Evolutionary conservation across 2,113 vertebrate species (phyloP).

Genomic region (Chrysemys picta): DNA sequence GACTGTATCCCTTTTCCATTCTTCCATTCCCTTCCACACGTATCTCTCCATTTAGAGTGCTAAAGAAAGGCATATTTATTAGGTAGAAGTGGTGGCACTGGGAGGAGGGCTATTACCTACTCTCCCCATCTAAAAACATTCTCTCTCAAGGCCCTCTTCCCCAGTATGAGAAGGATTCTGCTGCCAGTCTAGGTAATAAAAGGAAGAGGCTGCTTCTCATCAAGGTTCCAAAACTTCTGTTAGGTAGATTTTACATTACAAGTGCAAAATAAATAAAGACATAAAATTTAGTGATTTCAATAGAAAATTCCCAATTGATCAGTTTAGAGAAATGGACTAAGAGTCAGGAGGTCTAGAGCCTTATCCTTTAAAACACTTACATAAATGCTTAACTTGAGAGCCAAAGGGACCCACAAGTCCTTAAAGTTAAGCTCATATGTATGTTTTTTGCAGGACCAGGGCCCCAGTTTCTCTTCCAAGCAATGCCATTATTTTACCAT

Average conservation of each 20-base stretch:
- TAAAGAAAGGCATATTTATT: background rate
- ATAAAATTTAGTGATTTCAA: background rate
- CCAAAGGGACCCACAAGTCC: background rate
- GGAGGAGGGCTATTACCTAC: background rate
- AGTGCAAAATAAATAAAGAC: background rate
- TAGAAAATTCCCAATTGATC: background rate
- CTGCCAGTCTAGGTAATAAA: background rate
- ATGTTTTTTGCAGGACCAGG: background rate
- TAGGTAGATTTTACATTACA: background rate
- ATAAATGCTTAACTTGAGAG: background rate
- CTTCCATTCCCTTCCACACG: fast-evolving
- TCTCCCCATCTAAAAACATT: background rate
- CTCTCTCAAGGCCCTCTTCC: background rate
- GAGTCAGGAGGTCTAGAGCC: background rate
- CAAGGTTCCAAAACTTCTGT: background rate
- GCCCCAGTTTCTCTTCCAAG: background rate
- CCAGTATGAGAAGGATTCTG: background rate
- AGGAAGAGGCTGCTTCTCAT: background rate
- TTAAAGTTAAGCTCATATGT: background rate
- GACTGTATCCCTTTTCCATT: background rate
- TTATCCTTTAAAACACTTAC: background rate
- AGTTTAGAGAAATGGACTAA: background rate
- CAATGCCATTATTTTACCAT: background rate
- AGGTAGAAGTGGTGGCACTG: background rate
- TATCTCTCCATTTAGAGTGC: background rate